phyloP scores from a whole-genome alignment of 2,888 invertebrate species.

The Mellilla xanthometata region DNA sequence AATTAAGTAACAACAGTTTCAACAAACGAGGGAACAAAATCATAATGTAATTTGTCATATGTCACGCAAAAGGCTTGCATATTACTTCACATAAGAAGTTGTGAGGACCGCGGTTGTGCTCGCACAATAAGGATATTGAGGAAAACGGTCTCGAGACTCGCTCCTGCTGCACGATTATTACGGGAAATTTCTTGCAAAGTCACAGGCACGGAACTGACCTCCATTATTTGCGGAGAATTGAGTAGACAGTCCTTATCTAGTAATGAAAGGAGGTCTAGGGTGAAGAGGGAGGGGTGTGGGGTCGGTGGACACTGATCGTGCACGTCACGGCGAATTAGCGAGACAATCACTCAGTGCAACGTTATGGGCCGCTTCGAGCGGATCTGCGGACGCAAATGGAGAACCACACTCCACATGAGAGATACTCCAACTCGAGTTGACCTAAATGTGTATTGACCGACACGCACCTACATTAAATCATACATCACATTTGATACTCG shows the following conservation, averaged over 20 bases:
- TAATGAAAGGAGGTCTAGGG: slow-evolving; percentile 30
- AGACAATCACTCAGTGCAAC: slow-evolving; percentile 70
- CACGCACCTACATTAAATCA: slow-evolving; percentile 7
- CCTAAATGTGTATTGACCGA: slow-evolving; percentile 44
- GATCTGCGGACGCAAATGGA: slow-evolving; percentile 60
- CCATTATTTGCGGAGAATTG: slow-evolving; percentile 33
- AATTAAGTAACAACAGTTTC: slow-evolving; percentile 53
- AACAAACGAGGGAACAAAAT: slow-evolving; percentile 55
- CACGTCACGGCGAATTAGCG: slow-evolving; percentile 61
- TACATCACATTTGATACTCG: not conserved
- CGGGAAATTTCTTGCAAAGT: slow-evolving; percentile 22
- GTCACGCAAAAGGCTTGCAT: slow-evolving; percentile 36
- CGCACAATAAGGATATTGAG: slow-evolving; percentile 14
- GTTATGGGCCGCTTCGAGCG: slow-evolving; percentile 46
- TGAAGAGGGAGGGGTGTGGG: slow-evolving; percentile 18
- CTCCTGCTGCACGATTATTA: slow-evolving; percentile 18
- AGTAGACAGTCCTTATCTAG: slow-evolving; percentile 34
- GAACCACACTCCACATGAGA: slow-evolving; percentile 59
- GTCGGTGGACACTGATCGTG: slow-evolving; percentile 42
- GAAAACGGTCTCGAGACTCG: slow-evolving; percentile 6
- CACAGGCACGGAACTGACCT: slow-evolving; percentile 26
- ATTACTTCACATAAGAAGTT: slow-evolving; percentile 15
- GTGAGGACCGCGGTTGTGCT: slow-evolving; percentile 8
- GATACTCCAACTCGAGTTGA: slow-evolving; percentile 49
- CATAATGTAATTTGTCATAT: slow-evolving; percentile 69